Percentiles rank a stretch among this genome's conserved stretches.
These are phyloP conservation scores for Drosophila varians DNA, from an alignment of 1,140 invertebrate species.

Conservation along the genomic window DNA sequence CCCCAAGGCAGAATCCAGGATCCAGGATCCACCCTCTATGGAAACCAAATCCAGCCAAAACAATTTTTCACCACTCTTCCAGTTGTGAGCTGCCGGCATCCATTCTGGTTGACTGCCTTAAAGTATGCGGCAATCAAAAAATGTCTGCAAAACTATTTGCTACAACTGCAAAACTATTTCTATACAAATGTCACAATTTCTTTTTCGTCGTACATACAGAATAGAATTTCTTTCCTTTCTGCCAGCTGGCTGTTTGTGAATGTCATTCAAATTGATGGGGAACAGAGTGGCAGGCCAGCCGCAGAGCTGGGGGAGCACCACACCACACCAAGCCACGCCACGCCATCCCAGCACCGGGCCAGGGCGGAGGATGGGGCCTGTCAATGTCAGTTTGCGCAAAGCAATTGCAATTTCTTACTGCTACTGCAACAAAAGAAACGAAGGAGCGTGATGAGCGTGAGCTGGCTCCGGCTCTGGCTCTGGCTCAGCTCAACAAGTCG, in stretches of 20 bases:
- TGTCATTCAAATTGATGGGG: constrained; percentile 79
- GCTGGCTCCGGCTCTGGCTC: too few species aligned
- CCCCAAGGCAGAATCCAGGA: constrained; percentile 9
- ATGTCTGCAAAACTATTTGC: constrained; percentile 76
- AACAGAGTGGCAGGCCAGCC: constrained; percentile 47
- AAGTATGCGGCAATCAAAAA: constrained; percentile 79
- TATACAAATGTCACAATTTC: constrained; percentile 78
- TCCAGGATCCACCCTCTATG: not conserved
- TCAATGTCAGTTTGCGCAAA: constrained; percentile 69
- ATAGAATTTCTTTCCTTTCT: constrained; percentile 20
- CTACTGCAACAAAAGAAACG: constrained; percentile 38
- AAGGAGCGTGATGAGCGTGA: constrained; percentile 8
- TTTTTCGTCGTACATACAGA: constrained; percentile 44
- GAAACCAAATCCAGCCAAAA: constrained; percentile 27
- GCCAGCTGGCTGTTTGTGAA: constrained; percentile 60
- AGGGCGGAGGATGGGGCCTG: constrained; percentile 22
- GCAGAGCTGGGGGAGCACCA: too few species aligned
- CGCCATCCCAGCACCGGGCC: too few species aligned
- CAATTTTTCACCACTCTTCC: constrained; percentile 32
- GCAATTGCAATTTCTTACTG: constrained; percentile 70
- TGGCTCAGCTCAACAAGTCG: constrained; percentile 69
- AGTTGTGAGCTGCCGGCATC: constrained; percentile 39
- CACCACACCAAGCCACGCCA: too few species aligned
- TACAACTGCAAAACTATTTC: constrained; percentile 73
- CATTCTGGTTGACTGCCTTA: constrained; percentile 47